Conservation (phyloP, 2,113 vertebrate species). For the Callaeas wilsoni region DNA sequence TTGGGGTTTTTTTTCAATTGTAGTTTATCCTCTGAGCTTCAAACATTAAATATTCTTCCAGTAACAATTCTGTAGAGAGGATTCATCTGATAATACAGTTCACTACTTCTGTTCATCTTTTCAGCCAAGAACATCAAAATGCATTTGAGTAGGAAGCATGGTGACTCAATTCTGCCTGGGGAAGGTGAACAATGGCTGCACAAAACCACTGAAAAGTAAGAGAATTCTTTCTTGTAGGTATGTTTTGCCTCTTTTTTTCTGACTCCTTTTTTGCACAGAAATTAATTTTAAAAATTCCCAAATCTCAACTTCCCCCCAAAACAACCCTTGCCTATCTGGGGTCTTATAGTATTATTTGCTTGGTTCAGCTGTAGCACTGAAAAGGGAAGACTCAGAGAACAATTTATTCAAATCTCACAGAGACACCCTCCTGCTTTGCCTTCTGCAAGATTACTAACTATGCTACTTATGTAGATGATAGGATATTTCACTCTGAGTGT, state of each 20-base stretch:
- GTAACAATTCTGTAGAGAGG: background rate
- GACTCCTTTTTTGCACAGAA: background rate
- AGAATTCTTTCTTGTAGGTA: background rate
- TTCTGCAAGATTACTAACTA: background rate
- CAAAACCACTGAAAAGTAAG: background rate
- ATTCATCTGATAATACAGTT: background rate
- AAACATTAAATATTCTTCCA: background rate
- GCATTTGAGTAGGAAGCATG: background rate
- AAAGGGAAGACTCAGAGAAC: background rate
- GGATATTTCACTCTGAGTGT: background rate
- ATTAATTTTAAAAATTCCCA: background rate
- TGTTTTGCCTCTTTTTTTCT: background rate
- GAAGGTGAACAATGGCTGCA: background rate
- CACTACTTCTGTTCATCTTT: background rate
- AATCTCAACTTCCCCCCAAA: background rate
- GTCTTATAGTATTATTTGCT: background rate
- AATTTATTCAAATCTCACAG: background rate
- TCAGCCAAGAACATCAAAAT: background rate
- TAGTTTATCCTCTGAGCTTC: background rate
- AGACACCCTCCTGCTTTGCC: background rate
- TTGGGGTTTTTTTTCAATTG: background rate
- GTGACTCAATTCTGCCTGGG: background rate
- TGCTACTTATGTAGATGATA: background rate
- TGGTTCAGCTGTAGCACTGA: background rate
- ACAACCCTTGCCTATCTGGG: rapidly evolving